Evolutionary conservation across 2,113 vertebrate species (phyloP).

Genomic region (Mesoclemmys tuberculata): DNA sequence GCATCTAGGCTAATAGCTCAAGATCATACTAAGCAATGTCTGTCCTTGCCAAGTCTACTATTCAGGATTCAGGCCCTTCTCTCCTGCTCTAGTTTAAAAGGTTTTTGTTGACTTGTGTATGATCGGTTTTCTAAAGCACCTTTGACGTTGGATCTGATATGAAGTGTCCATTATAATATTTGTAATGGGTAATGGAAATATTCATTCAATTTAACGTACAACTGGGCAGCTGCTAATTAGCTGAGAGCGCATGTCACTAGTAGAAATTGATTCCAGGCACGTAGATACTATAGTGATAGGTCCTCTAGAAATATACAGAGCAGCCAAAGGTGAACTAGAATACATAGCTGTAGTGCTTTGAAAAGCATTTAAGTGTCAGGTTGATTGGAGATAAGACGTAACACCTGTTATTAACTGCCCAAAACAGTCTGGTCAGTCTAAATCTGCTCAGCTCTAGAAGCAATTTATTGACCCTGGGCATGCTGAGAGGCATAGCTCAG

Average conservation of each 20-base stretch:
- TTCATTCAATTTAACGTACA: not conserved
- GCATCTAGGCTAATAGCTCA: not conserved
- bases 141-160: not conserved
- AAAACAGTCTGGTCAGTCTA: not conserved
- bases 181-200: not conserved
- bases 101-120: not conserved
- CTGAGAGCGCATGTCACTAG: not conserved
- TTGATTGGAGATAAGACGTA: not conserved
- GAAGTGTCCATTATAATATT: not conserved
- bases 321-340: not conserved
- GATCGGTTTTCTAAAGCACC: not conserved
- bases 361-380: not conserved
- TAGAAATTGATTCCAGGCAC: not conserved
- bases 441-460: not conserved
- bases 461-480: rapidly evolving
- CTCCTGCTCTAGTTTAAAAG: not conserved
- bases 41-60: not conserved
- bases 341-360: not conserved
- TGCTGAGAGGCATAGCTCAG: not conserved
- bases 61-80: not conserved
- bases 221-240: not conserved
- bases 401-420: not conserved
- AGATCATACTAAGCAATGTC: not conserved
- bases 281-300: not conserved
- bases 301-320: not conserved